Evolutionary conservation across 2,797 vertebrate genomes (phyloP), one percentile per base, ranked within the genome.

Genomic region (Dipus sagitta): DNA sequence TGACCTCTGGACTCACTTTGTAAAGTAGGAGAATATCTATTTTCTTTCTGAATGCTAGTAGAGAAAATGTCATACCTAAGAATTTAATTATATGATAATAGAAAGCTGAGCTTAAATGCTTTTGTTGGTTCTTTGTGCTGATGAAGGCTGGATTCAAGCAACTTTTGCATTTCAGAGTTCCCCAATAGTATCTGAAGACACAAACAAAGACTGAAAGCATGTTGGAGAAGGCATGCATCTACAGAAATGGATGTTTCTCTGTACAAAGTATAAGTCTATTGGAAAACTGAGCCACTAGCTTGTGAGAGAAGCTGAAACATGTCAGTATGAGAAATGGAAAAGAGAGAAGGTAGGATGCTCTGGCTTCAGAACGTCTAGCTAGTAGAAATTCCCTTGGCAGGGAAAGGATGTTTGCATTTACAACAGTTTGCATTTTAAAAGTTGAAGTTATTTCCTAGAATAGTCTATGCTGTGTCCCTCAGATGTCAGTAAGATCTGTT

Each of bases 31-130:
- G 38, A 93, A 92, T 95, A 17, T 74, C 13, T 68, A 15, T 32
- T 94, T 88, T 68, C 80, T 20, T 95, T 90, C 80, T 89, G 28
- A 5, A 34, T 78, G 26, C 26, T 81, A 14, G 3, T 81, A 72
- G 38, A 70, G 26, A 81, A 91, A 6, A 14, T 77, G 26, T 85
- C 34, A 17, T 92, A 17, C 9, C 20, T 47, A 91, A 62, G n/a
- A 89, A 75, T 78, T 92, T 92, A 90, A 86, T 90, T 88, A 28
- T 70, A 42, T 82, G 78, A 67, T 9, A 89, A 89, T 76, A 90
- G 8, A 87, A 88, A 52, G 2, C 14, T 9, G 20, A 89, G 91
- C 89, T 91, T 86, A 68, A 76, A 24, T 80, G 62, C 60, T 91
- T 91, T 72, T 82, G 3, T 62, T 54, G 12, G 15, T 86, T 82